Evolutionary conservation across 2,888 invertebrate genomes (phyloP).

Genomic region (Stictocephala bisonia): DNA sequence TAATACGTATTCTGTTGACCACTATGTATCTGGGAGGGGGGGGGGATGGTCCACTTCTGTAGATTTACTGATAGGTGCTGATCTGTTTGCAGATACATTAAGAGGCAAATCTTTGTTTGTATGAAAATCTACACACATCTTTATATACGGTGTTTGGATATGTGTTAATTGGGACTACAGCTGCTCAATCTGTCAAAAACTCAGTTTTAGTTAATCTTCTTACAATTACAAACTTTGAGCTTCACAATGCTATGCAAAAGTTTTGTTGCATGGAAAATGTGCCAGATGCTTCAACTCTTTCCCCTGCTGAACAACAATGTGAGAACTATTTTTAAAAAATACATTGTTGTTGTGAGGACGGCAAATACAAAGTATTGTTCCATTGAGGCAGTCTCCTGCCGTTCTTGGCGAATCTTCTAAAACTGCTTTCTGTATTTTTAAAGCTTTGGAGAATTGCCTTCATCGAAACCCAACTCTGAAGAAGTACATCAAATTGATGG

Average conservation of each 20-base stretch:
- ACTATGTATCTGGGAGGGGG: too few relatives aligned
- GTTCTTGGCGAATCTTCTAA: conserved; percentile 1
- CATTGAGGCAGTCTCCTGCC: neutral
- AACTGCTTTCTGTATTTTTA: neutral
- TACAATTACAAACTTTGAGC: neutral
- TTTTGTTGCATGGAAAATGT: neutral
- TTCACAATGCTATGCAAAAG: neutral
- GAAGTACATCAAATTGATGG: conserved; percentile 6
- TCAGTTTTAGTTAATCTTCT: neutral
- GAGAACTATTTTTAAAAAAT: neutral
- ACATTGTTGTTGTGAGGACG: neutral
- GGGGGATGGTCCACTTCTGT: too few relatives aligned
- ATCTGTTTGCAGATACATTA: too few relatives aligned
- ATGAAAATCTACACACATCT: too few relatives aligned
- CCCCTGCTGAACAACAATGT: neutral
- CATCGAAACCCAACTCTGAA: neutral
- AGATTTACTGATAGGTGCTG: too few relatives aligned
- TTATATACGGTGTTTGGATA: neutral
- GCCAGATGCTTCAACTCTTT: neutral
- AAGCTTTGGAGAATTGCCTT: conserved; percentile 6
- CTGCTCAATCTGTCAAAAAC: neutral
- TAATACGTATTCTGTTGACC: too few relatives aligned
- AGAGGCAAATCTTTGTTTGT: too few relatives aligned
- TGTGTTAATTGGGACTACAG: neutral
- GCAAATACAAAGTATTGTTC: neutral